These are phyloP conservation scores for Hapalemur alaotrensis DNA, from an alignment of 2,797 vertebrate species.

Conservation along the genomic window DNA sequence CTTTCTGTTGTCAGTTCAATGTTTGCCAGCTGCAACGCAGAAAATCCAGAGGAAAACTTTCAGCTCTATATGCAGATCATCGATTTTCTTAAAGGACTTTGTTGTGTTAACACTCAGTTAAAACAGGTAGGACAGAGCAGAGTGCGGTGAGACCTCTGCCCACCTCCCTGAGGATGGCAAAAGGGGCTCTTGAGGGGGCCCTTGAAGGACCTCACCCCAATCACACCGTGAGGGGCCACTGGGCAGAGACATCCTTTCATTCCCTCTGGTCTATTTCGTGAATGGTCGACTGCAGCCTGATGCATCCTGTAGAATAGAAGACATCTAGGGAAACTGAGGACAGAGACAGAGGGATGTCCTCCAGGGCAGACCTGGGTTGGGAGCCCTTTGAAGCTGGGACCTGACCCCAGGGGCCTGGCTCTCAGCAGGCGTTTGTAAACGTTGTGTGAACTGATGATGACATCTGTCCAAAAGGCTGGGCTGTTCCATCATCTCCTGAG, in stretches of 20 bases:
- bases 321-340: background rate
- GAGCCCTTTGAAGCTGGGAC: background rate
- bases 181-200: background rate
- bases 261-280: background rate
- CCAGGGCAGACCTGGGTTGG: background rate
- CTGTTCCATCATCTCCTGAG: background rate
- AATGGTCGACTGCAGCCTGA: background rate
- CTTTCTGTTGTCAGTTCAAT: conserved; percentile 75
- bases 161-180: background rate
- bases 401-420: background rate
- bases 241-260: background rate
- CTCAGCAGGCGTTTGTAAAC: background rate
- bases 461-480: background rate
- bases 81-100: conserved; percentile 80
- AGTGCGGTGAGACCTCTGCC: accelerated
- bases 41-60: conserved; percentile 77
- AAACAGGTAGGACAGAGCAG: conserved; percentile 78
- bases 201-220: accelerated
- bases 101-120: conserved; percentile 67
- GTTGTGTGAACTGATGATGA: background rate
- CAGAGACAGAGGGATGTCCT: background rate
- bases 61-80: conserved; percentile 82
- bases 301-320: background rate
- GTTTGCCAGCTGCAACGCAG: conserved; percentile 62
- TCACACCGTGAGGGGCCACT: background rate